Evolutionary conservation across 2,888 invertebrate genomes (phyloP).

Genomic region (Cepaea hortensis): DNA sequence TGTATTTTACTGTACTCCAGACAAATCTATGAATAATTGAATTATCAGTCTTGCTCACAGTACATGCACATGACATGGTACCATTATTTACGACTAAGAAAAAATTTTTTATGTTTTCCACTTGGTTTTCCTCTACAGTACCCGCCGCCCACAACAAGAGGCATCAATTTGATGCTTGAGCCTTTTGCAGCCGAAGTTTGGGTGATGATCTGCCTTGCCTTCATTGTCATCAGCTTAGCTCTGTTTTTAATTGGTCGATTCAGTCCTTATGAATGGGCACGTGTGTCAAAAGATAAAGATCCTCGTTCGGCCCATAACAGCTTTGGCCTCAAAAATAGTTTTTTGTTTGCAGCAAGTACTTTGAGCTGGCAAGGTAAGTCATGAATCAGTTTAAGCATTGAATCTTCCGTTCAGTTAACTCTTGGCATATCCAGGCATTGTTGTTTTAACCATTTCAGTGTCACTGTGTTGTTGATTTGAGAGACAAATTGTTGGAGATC

Average conservation of each 20-base stretch:
- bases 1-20: too few species aligned
- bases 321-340: conserved; percentile 55
- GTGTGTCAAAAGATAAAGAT: conserved; percentile 50
- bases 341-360: conserved; percentile 55
- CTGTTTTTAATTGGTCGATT: conserved; percentile 55
- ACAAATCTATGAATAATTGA: too few species aligned
- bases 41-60: too few species aligned
- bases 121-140: conserved; percentile 1
- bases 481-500: too few species aligned
- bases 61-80: too few species aligned
- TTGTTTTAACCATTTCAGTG: too few species aligned
- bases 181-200: conserved; percentile 52
- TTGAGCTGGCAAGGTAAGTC: conserved; percentile 54
- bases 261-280: conserved; percentile 54
- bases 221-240: conserved; percentile 48
- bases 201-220: conserved; percentile 52
- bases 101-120: background rate
- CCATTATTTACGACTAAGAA: too few species aligned
- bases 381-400: too few species aligned
- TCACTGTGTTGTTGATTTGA: too few species aligned
- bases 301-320: conserved; percentile 46
- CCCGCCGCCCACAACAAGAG: conserved; percentile 30
- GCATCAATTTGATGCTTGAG: conserved; percentile 50
- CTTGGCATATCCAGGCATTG: too few species aligned
- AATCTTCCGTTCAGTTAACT: too few species aligned